Evolutionary conservation across 2,888 invertebrate species (phyloP), one percentile per base, ranked within the genome.

Genomic region (Magallana nippona): DNA sequence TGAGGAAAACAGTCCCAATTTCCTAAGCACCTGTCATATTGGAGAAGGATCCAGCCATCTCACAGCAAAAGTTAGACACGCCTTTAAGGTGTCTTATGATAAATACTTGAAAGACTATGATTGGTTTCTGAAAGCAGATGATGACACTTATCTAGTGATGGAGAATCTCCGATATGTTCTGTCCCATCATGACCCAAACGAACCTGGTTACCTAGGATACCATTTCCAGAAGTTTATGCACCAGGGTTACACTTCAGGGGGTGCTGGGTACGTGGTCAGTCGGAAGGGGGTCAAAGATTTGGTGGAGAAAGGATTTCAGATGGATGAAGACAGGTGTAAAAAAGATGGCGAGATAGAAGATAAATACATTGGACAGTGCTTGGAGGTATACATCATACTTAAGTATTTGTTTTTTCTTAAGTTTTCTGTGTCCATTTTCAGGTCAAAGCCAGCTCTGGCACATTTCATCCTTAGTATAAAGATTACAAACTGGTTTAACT

Each of bases 71-170:
- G 99, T 99, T 0, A 98, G 98, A 94, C 97, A 96, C 90, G 98
- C 98, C 0, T 98, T 98, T 93, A 96, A 96, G 91, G 97, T 98
- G 92, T 96, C 97, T 32, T 97, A 98, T 93, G 95, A 97, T 89
- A 95, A 98, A 82, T 91, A 98, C 93, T 95, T 96, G 81, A 95
- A 98, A 89, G 96, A 98, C 82, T 97, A 97, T 2, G 98, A 99
- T 94, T 99, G 98, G 98, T 98, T 99, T 94, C 95, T 98, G 90
- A 99, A 99, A 94, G 99, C 99, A 19, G 99, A 99, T 92, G 99
- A 99, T 94, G 99, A 99, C 93, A 99, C 99, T 95, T 99, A 98
- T 94, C 97, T 98, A 55, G 96, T 99, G 55, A 96, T 99, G 78
- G 99, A 99, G 94, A 99, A 99, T 94, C 95, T 99, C 78, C 95